These are phyloP conservation scores for Graptemys geographica DNA, from an alignment of 2,797 vertebrate species.

Conservation along the genomic window DNA sequence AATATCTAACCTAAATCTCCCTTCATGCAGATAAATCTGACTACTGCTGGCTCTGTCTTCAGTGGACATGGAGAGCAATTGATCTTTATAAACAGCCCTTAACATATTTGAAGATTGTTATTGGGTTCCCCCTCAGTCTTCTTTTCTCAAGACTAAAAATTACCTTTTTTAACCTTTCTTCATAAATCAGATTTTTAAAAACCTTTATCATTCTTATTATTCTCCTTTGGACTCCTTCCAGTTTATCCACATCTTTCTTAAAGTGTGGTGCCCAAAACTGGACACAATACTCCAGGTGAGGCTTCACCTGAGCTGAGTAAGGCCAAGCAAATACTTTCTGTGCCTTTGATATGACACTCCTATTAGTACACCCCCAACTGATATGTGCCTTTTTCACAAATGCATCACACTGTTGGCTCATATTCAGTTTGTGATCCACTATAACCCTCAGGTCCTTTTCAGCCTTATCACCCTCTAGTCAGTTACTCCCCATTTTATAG, in stretches of 20 bases:
- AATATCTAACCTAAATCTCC: neutral
- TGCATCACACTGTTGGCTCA: neutral
- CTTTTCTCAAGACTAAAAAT: neutral
- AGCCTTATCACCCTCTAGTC: neutral
- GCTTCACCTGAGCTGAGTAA: neutral
- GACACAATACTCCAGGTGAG: neutral
- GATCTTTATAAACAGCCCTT: neutral
- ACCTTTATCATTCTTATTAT: neutral
- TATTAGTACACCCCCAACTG: neutral
- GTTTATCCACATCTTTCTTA: neutral
- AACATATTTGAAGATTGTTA: neutral
- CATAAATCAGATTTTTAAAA: neutral
- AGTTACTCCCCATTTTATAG: neutral
- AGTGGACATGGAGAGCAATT: neutral
- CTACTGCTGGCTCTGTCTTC: neutral
- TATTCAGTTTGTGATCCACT: neutral
- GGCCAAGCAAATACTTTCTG: neutral
- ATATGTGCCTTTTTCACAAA: neutral
- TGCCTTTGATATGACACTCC: neutral
- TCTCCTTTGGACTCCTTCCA: neutral
- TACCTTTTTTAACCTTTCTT: neutral
- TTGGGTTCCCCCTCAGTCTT: neutral
- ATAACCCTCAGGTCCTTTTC: neutral
- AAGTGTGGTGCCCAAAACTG: neutral
- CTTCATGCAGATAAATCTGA: neutral